Evolutionary conservation across 2,888 invertebrate species (phyloP), one percentile per base, ranked within the genome.

Genomic region (Piscicola geometra): DNA sequence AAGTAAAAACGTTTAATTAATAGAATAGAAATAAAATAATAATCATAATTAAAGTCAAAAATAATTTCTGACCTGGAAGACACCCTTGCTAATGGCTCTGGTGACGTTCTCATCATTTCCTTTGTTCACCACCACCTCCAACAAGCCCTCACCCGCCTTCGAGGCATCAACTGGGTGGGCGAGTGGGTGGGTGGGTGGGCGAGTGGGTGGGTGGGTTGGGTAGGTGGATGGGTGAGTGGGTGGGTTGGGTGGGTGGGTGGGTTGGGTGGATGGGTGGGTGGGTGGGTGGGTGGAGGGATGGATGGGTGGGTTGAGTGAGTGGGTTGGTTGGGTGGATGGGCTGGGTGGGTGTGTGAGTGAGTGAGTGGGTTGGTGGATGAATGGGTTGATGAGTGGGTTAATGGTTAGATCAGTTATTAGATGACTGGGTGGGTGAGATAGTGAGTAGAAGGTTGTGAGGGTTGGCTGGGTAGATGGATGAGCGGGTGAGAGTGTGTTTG

Each of bases 91-190:
- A 28, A 77, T 64, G 25, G 71, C 52, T 5, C 71, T 76, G 3
- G 75, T 75, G 30, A 52, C 30, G 56, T 77, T 75, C 12, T 74
- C 74, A 3, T 77, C 75, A 12, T 36, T 75, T 9, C 72, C 75
- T 9, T 75, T 56, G 69, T 78, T 75, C 35, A 74, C 68, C 76
- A 75, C 60, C 12, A 78, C 73, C 69, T 78, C 76, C 75, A 78
- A 41, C 72, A 77, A 71, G 28, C 78, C 78, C 15, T 78, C 78
- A 21, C 78, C 78, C 15, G 76, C 78, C 41, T 75, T 74, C 25
- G 76, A 71, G 0, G 78, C 74, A 50, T 78, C 78, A 33, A 78
- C 78, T 78, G 72, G 33, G 68, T 5, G 60, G 50, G 9, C 21
- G 50, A 15, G 9, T 21, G 50, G 50, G 9, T 47, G 9, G 50